These are phyloP conservation scores for Scolopax rusticola DNA, from an alignment of 2,797 vertebrate species.

Conservation along the genomic window DNA sequence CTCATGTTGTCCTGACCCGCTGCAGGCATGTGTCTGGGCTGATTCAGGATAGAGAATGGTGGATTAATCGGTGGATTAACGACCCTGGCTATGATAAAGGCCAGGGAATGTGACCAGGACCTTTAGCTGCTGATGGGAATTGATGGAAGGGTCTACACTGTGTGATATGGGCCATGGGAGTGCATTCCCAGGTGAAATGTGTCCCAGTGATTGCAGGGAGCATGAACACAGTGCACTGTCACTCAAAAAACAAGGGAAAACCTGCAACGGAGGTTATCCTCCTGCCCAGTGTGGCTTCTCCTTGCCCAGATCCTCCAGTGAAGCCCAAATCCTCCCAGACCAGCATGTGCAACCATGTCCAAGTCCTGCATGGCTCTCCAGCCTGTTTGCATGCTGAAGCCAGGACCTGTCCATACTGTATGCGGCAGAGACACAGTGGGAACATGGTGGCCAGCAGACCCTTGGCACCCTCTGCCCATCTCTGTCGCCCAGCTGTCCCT, in stretches of 20 bases:
- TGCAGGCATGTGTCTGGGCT: fast-evolving
- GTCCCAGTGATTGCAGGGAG: not conserved
- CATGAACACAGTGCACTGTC: not conserved
- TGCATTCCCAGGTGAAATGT: not conserved
- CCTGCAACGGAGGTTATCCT: not conserved
- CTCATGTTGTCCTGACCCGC: fast-evolving
- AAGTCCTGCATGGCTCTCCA: fast-evolving
- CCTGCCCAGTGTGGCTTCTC: not conserved
- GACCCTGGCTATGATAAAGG: not conserved
- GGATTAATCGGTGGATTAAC: not conserved
- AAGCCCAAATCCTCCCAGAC: not conserved
- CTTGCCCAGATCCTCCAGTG: not conserved
- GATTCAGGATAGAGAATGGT: not conserved
- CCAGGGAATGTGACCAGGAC: not conserved
- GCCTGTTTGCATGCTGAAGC: not conserved
- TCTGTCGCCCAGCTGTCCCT: not conserved
- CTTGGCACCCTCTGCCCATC: fast-evolving
- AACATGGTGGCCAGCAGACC: not conserved
- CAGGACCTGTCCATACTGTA: fast-evolving
- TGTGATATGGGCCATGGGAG: not conserved
- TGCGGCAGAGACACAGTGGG: fast-evolving
- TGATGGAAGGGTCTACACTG: not conserved
- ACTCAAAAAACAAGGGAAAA: not conserved
- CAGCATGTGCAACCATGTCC: fast-evolving
- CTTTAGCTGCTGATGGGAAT: not conserved